Evolutionary conservation across 2,797 vertebrate species (phyloP).

Genomic region (Sebastes paucispinis): DNA sequence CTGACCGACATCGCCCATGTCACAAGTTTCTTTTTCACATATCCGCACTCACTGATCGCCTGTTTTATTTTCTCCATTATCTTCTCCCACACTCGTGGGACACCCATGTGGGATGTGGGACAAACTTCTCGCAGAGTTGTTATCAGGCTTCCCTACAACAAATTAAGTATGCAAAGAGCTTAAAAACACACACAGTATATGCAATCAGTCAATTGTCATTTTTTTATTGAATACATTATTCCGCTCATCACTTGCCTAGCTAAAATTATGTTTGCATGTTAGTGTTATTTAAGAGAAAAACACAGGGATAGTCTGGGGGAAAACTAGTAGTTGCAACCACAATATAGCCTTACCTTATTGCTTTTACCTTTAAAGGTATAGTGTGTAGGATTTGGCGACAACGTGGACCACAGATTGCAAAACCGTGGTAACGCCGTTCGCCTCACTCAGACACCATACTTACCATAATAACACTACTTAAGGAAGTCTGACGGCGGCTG

Average conservation of each 20-base stretch:
- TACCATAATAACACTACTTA: no score
- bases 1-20: conserved; percentile 89
- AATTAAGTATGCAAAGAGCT: neutral
- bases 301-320: fast-evolving
- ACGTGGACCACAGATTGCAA: fast-evolving
- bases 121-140: conserved; percentile 84
- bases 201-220: neutral
- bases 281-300: neutral
- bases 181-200: neutral
- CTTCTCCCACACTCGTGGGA: conserved; percentile 92
- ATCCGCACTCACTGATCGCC: conserved; percentile 80
- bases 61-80: conserved; percentile 90
- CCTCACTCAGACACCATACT: no score
- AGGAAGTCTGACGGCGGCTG: no score
- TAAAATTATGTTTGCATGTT: neutral
- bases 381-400: no score
- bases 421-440: no score
- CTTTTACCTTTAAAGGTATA: neutral
- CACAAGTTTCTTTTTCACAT: conserved; percentile 86
- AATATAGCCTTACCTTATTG: neutral
- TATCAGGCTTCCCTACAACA: conserved; percentile 84
- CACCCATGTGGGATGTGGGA: conserved; percentile 89
- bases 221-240: neutral
- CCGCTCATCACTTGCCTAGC: neutral
- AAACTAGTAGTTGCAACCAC: neutral